Conservation (phyloP, 2,113 vertebrate species). For the Dicentrarchus labrax region DNA sequence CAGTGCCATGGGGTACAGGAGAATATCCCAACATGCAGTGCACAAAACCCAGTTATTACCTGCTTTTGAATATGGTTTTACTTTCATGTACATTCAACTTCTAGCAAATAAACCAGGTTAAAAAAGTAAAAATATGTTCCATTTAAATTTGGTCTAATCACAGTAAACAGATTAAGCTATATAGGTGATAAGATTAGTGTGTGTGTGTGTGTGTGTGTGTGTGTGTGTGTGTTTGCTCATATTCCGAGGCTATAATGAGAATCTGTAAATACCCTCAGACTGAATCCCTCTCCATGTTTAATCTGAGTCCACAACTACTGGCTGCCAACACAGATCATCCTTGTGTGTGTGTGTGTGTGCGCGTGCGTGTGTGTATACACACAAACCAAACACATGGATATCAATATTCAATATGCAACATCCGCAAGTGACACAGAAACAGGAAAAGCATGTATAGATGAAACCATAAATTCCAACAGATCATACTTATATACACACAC, state of each 20-base stretch:
- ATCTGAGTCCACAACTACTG: constrained; percentile 77
- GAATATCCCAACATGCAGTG: constrained; percentile 6
- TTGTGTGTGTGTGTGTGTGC: background rate
- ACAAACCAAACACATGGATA: constrained; percentile 23
- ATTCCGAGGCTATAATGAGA: constrained; percentile 78
- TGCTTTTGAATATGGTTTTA: background rate
- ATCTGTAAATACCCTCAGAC: constrained; percentile 81
- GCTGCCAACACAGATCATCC: constrained; percentile 79
- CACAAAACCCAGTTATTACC: background rate
- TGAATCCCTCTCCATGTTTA: constrained; percentile 79
- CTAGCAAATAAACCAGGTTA: constrained; percentile 41
- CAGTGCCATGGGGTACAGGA: background rate
- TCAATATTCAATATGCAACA: constrained; percentile 64
- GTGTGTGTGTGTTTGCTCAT: constrained; percentile 19
- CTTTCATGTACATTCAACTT: constrained; percentile 10
- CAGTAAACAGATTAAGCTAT: constrained; percentile 72
- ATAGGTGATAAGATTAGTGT: constrained; percentile 63
- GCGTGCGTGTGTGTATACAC: background rate
- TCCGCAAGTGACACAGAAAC: constrained; percentile 52
- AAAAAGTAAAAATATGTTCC: constrained; percentile 29
- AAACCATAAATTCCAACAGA: constrained; percentile 51
- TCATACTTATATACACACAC: constrained; percentile 32
- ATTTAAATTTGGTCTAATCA: constrained; percentile 58
- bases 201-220: constrained; percentile 34
- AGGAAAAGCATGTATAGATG: constrained; percentile 51